Evolutionary conservation across 2,113 vertebrate species (phyloP), one percentile per base, ranked within the genome.

Genomic region (Rhea americana): DNA sequence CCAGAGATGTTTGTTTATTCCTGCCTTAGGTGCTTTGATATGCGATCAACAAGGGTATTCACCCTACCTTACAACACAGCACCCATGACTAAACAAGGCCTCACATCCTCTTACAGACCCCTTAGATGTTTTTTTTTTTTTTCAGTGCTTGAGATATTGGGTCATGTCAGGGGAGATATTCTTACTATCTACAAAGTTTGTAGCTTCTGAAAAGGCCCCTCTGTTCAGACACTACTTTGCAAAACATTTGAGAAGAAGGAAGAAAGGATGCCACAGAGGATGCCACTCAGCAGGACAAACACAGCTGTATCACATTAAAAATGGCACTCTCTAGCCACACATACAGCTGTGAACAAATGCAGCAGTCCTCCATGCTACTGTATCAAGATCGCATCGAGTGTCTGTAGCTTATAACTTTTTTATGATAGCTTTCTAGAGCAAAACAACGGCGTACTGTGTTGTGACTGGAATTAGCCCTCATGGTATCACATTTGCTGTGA

Each of bases 1-100:
- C 94, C 94, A 93, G 75, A 89, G 93, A 82, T 90, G 86, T 95
- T 96, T 96, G 93, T 96, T 96, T 95, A 58, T 94, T 96, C 93
- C 93, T 94, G 91, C 70, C 66, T 83, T 65, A 73, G 68, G 39
- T 96, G 86, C 92, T 96, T 96, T 96, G 94, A 96, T 93, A 84
- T 4, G 65, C 47, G 70, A 93, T 63, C 13, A 1, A 74, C 21
- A 32, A 93, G 56, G 51, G 66, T 70, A 90, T 68, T 81, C 70
- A 21, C 51, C 39, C 61, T 84, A 78, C 85, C 86, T 78, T 88
- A 43, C 85, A 86, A 85, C 82, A 37, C 14, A 2, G 85, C 76
- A 85, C 59, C 35, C 55, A 10, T 43, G 45, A 35, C 65, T 5
- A 39, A 93, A 61, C 56, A 73, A 51, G 66, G 80, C 77, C 70